Evolutionary conservation across 2,113 vertebrate species (phyloP).

Genomic region (Hassar affinis): DNA sequence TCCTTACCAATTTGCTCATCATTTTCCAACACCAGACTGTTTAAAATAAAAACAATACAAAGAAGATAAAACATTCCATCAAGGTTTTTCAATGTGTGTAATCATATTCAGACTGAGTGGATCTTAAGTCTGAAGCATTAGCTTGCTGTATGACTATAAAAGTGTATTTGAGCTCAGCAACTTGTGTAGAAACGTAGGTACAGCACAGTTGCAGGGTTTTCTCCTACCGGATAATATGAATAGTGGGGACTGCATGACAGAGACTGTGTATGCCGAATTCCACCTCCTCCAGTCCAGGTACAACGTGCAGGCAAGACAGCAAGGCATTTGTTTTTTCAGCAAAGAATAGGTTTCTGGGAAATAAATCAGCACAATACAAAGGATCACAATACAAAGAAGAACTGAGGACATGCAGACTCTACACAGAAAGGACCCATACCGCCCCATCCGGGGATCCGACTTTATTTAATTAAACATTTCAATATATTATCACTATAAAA

Average conservation of each 20-base stretch:
- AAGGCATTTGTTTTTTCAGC: neutral
- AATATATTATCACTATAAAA: no score
- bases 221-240: constrained; percentile 20
- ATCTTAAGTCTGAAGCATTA: neutral
- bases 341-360: neutral
- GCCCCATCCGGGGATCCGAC: no score
- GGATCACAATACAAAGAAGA: no score
- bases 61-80: neutral
- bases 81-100: neutral
- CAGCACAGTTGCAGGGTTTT: neutral
- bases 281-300: constrained; percentile 13
- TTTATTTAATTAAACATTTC: no score
- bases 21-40: constrained; percentile 17
- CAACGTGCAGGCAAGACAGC: neutral
- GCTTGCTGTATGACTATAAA: neutral
- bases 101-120: neutral
- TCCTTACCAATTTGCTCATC: neutral
- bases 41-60: neutral
- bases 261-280: neutral
- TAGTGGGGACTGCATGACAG: neutral
- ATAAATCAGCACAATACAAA: neutral
- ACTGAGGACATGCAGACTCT: no score
- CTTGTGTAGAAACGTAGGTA: neutral
- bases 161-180: neutral
- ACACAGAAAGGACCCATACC: no score